phyloP scores from a whole-genome alignment of 1,140 invertebrate genomes.

The Bilobella aurantiaca region DNA sequence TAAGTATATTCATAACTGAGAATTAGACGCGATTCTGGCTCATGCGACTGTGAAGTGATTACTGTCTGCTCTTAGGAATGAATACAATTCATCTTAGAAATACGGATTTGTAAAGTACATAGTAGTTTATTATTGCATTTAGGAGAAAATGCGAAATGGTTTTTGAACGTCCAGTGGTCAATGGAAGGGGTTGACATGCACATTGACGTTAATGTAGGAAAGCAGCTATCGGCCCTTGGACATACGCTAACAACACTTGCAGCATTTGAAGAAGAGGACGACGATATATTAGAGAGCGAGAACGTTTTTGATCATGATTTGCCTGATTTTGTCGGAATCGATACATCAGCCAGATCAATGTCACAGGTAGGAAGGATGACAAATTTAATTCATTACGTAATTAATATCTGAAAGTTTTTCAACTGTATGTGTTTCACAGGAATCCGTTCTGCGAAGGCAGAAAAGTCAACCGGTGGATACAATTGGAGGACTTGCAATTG shows the following conservation, averaged over 20 bases:
- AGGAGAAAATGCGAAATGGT: constrained; percentile 89
- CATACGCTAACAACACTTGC: constrained; percentile 91
- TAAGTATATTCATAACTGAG: no score
- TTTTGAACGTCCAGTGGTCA: constrained; percentile 94
- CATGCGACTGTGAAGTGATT: no score
- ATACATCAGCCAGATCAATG: constrained; percentile 14
- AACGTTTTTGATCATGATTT: constrained; percentile 18
- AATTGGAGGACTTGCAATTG: constrained; percentile 73
- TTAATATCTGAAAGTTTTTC: no score
- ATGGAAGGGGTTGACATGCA: constrained; percentile 99
- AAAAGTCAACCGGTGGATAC: constrained; percentile 53
- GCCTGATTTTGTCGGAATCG: constrained; percentile 12
- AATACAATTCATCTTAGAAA: no score
- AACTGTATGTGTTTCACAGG: constrained; percentile 17
- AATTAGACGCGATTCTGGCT: no score
- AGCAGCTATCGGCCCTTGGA: constrained; percentile 82
- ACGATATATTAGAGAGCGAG: constrained; percentile 18
- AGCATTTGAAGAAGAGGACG: constrained; percentile 45
- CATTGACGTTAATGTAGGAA: constrained; percentile 89
- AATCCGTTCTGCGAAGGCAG: constrained; percentile 27
- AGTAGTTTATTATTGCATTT: background rate
- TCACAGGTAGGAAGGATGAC: constrained; percentile 28
- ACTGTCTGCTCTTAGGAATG: no score
- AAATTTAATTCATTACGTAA: no score
- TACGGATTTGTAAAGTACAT: background rate